Base-by-base conservation (phyloP, 1,140 invertebrate species). In the Euura lappo region DNA sequence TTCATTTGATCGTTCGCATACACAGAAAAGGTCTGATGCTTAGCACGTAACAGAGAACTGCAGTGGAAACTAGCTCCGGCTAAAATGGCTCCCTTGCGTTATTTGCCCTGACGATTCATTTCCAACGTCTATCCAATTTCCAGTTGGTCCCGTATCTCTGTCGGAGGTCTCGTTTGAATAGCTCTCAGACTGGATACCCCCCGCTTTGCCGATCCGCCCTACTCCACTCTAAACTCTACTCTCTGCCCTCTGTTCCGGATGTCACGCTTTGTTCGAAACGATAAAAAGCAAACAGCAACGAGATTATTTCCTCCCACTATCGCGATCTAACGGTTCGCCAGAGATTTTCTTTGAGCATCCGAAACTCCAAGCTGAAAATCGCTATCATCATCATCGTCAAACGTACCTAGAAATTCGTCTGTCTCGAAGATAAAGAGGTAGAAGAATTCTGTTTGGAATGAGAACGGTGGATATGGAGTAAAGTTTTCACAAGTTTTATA, bases 81-180 rank as follows among this genome's bases (percentile, higher is more conserved):
- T 28, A 28, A 28, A 28, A 28, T 28, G 28, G 28, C 28, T 28
- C 60, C 8, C 43, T 42, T 66, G 74, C 72, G 74, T 80, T 81
- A 81, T 81, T 81, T 82, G 80, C 78, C 76, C 79, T 80, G 79
- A 78, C 78, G 78, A 83, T 80, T 81, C 78, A 83, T 80, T 83
- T 81, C 79, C 79, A 78, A 81, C 79, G 78, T 81, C 80, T 79
- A 80, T 75, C 75, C 79, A 82, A 83, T 81, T 81, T 81, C 75
- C 76, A 78, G 75, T 70, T 74, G 65, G 71, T 73, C 51, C 51
- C 51, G 51, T 60, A 60, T 60, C 51, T 60, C 51, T 5, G 78
- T 79, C 74, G 78, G 74, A 73, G 74, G 76, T 74, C 69, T 72
- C 73, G 78, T 79, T 74, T 75, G 72, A 76, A 78, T 74, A 69